Conservation (phyloP, 2,797 vertebrate genomes). For the Leuciscus waleckii region DNA sequence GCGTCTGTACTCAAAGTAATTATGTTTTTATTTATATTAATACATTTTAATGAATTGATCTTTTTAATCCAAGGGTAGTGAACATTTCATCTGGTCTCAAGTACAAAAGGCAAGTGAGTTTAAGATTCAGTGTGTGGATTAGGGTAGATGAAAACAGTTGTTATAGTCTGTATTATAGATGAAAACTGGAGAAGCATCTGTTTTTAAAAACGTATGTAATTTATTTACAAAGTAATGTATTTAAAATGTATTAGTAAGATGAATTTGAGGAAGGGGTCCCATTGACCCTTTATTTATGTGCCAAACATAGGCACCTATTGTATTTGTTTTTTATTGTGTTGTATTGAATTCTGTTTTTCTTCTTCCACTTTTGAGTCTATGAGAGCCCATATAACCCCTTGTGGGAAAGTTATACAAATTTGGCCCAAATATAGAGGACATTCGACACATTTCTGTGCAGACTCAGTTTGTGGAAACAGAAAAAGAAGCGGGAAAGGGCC, state of each 20-base stretch:
- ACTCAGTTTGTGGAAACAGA: not conserved
- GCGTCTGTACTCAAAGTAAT: not conserved
- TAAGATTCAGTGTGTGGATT: not conserved
- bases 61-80: not conserved
- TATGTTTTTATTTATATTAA: not conserved
- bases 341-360: not conserved
- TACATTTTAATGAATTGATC: not conserved
- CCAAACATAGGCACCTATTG: not conserved
- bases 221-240: not conserved
- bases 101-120: constrained; percentile 5
- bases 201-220: not conserved
- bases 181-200: not conserved
- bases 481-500: not conserved
- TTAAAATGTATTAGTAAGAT: not conserved
- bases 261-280: not conserved
- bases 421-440: not conserved
- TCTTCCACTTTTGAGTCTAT: not conserved
- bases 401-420: not conserved
- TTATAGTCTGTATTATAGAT: not conserved
- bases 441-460: not conserved
- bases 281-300: not conserved
- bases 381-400: not conserved
- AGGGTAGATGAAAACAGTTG: not conserved
- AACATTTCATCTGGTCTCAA: constrained; percentile 1
- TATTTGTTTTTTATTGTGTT: not conserved